Evolutionary conservation across 2,797 vertebrate species (phyloP).

Genomic region (Alosa sapidissima): DNA sequence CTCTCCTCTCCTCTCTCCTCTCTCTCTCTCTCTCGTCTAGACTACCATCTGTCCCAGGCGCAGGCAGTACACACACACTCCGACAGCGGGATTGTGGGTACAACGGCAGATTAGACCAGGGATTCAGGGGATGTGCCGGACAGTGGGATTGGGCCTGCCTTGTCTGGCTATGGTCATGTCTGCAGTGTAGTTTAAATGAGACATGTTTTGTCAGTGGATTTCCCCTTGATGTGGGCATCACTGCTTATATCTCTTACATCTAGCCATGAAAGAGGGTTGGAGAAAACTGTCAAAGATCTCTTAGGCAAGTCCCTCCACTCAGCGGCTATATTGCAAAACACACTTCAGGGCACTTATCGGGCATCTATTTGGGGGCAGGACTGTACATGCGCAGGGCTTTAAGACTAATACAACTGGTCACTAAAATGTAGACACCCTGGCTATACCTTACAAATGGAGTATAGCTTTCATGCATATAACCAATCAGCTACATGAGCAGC

Average conservation of each 20-base stretch:
- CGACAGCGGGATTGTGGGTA: neutral
- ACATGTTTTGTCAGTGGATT: neutral
- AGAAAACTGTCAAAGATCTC: too few relatives aligned
- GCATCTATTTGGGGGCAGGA: too few relatives aligned
- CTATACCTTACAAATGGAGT: too few relatives aligned
- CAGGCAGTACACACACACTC: neutral
- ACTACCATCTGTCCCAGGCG: neutral
- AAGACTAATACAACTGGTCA: too few relatives aligned
- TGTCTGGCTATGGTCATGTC: neutral
- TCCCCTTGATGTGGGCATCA: neutral
- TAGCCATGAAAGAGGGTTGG: neutral
- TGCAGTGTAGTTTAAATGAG: neutral
- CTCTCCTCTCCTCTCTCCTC: neutral
- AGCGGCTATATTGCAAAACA: too few relatives aligned
- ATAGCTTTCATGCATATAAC: too few relatives aligned
- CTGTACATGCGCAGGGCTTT: too few relatives aligned
- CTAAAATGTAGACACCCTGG: too few relatives aligned
- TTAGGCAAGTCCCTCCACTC: too few relatives aligned
- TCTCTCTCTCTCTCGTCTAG: neutral
- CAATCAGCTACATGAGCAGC: too few relatives aligned
- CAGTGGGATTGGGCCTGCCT: neutral
- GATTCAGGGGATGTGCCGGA: neutral
- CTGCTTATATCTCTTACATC: neutral
- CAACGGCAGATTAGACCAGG: constrained; percentile 1
- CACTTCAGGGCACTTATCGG: too few relatives aligned